These are phyloP conservation scores for Drosophila nigricruria DNA, from an alignment of 2,888 invertebrate genomes.

Conservation along the genomic window DNA sequence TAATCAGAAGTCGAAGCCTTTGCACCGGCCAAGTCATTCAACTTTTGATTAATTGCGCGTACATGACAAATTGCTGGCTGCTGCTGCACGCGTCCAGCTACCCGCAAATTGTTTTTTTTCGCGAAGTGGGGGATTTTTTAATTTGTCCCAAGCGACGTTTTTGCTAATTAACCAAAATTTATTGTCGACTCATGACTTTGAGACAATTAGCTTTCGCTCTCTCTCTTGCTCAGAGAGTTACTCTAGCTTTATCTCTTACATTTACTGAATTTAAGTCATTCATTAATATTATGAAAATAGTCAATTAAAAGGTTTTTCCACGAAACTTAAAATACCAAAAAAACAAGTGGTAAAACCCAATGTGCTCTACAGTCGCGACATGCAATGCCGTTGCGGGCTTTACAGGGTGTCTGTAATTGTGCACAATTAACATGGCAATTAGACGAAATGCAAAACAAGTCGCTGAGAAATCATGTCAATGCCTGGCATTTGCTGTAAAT, in stretches of 20 bases:
- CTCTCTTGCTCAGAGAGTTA: background rate
- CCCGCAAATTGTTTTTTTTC: constrained; percentile 49
- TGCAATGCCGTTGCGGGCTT: constrained; percentile 45
- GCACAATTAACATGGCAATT: constrained; percentile 70
- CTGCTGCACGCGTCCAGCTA: constrained; percentile 42
- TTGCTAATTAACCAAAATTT: constrained; percentile 75
- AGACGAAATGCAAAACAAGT: constrained; percentile 56
- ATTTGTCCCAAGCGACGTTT: constrained; percentile 51
- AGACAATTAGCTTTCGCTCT: constrained; percentile 3
- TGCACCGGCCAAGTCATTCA: constrained; percentile 57
- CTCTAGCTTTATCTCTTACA: background rate
- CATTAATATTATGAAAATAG: constrained; percentile 41
- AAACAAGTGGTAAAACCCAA: constrained; percentile 1
- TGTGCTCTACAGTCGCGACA: constrained; percentile 33
- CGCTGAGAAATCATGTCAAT: constrained; percentile 68
- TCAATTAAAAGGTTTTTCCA: constrained; percentile 65
- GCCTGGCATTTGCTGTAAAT: constrained; percentile 65
- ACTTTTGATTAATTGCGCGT: constrained; percentile 75
- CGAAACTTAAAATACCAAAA: constrained; percentile 41
- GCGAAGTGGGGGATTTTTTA: constrained; percentile 32
- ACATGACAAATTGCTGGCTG: constrained; percentile 69
- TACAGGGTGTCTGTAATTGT: constrained; percentile 57
- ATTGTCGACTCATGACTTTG: constrained; percentile 48
- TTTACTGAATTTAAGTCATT: constrained; percentile 48
- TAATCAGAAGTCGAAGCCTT: constrained; percentile 38